A percentile compares a stretch with the other conserved stretches of the same genome.
phyloP scores from a whole-genome alignment of 1,140 invertebrate species.

The Zeugodacus cucurbitae region DNA sequence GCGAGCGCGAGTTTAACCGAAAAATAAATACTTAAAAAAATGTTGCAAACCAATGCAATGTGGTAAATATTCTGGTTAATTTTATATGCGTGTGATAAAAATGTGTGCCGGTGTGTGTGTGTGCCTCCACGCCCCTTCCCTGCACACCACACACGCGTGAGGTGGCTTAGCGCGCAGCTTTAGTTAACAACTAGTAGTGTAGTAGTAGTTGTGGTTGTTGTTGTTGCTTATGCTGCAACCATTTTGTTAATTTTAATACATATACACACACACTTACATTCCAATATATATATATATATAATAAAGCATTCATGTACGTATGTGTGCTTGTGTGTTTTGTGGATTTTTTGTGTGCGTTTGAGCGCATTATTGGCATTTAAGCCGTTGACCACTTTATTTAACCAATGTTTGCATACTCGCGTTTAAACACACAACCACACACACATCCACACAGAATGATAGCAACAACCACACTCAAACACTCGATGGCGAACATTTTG shows the following conservation, averaged over 20 bases:
- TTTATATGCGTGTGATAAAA: slow-evolving; percentile 9
- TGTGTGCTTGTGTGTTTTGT: background rate
- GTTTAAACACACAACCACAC: background rate
- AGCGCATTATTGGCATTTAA: slow-evolving; percentile 51
- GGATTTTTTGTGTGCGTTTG: slow-evolving; percentile 31
- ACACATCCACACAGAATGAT: background rate
- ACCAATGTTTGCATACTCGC: slow-evolving; percentile 55
- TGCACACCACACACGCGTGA: no score
- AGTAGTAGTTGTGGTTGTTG: background rate
- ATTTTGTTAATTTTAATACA: background rate
- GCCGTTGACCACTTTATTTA: slow-evolving; percentile 63
- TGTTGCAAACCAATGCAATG: slow-evolving; percentile 23
- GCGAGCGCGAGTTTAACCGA: background rate
- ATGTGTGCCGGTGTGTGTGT: background rate
- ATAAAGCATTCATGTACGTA: background rate
- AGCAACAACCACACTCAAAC: no score
- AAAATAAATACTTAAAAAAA: slow-evolving; percentile 8
- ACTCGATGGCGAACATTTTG: background rate
- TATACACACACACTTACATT: background rate
- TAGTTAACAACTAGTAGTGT: background rate
- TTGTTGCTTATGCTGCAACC: background rate
- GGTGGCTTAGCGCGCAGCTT: background rate
- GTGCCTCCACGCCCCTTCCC: no score
- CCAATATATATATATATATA: background rate
- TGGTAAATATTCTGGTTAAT: slow-evolving; percentile 41